Conservation (phyloP, 2,888 invertebrate species). For the Drosophila quinaria region DNA sequence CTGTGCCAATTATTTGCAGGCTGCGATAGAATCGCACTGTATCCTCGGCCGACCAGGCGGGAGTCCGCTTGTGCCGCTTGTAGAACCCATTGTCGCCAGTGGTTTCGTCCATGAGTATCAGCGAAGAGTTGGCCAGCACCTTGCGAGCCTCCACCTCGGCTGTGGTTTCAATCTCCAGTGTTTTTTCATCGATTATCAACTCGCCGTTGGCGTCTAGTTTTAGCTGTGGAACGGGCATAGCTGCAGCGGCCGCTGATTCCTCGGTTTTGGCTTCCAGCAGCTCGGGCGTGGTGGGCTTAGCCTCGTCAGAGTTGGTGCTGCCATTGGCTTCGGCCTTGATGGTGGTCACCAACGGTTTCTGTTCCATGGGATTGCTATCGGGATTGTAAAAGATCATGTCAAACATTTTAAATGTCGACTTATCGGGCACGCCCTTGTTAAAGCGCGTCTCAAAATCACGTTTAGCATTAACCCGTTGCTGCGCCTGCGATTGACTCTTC, state of each 20-base stretch:
- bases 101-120: conserved; percentile 89
- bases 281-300: conserved; percentile 48
- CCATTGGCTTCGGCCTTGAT: conserved; percentile 81
- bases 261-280: conserved; percentile 52
- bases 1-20: conserved; percentile 95
- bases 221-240: conserved; percentile 92
- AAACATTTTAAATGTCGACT: conserved; percentile 93
- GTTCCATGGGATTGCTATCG: conserved; percentile 90
- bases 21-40: conserved; percentile 97
- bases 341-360: conserved; percentile 66
- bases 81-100: conserved; percentile 88
- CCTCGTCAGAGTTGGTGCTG: conserved; percentile 39
- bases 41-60: conserved; percentile 92
- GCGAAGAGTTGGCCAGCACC: conserved; percentile 88
- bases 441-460: conserved; percentile 83
- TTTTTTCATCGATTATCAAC: conserved; percentile 94
- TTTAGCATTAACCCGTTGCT: conserved; percentile 84
- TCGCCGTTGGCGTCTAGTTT: conserved; percentile 95
- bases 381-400: conserved; percentile 97
- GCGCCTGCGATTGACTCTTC: conserved; percentile 87
- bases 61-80: conserved; percentile 89
- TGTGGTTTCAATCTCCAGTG: conserved; percentile 90
- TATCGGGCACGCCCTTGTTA: conserved; percentile 86
- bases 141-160: conserved; percentile 88
- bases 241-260: conserved; percentile 75